A percentile compares a stretch with the other conserved stretches of the same genome.
Conservation (phyloP, 2,113 vertebrate genomes). For the Nibea coibor region DNA sequence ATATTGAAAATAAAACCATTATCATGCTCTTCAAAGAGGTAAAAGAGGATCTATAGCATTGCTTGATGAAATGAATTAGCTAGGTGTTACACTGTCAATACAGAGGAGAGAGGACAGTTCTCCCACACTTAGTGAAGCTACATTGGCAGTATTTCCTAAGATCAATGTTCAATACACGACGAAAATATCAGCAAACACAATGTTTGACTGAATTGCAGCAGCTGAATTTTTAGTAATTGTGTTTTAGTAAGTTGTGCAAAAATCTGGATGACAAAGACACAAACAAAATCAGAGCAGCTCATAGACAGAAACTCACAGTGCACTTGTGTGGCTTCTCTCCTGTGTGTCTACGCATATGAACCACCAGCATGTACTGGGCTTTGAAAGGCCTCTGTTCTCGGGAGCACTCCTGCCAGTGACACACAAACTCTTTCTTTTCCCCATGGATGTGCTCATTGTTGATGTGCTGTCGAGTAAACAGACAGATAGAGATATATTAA, state of each 20-base stretch:
- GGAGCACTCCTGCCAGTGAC: conserved; percentile 96
- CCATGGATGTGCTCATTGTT: conserved; percentile 99
- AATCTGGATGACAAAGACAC: background rate
- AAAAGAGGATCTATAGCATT: too few species aligned
- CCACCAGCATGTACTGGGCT: conserved; percentile 99
- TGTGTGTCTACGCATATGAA: conserved; percentile 98
- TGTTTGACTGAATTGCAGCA: too few species aligned
- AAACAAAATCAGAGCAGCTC: background rate
- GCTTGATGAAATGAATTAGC: too few species aligned
- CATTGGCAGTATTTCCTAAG: background rate
- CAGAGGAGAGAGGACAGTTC: too few species aligned
- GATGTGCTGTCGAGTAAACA: conserved; percentile 88
- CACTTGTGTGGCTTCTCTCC: conserved; percentile 99
- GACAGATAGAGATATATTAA: background rate
- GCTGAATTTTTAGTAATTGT: too few species aligned
- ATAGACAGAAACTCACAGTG: conserved; percentile 86
- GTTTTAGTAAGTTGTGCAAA: background rate
- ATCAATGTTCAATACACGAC: background rate
- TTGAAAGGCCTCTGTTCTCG: conserved; percentile 98
- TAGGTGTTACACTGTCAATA: too few species aligned
- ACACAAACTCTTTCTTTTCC: conserved; percentile 99
- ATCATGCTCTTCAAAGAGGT: background rate
- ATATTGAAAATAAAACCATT: background rate
- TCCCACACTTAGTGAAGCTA: background rate
- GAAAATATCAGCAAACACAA: background rate